These are phyloP conservation scores for Brachyptera putata DNA, from an alignment of 2,888 invertebrate genomes.

Conservation along the genomic window DNA sequence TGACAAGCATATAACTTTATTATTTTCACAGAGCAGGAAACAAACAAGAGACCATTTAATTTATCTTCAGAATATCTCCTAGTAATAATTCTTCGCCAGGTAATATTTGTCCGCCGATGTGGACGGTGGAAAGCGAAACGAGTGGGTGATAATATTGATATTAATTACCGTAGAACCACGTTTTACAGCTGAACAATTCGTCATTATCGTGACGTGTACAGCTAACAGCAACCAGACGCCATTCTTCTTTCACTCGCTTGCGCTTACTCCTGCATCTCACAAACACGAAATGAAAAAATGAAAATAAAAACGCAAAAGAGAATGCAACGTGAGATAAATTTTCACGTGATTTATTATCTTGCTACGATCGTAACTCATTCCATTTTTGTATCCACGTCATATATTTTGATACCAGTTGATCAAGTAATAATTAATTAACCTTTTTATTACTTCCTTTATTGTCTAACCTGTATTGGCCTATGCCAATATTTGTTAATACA, in stretches of 20 bases:
- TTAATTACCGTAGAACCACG: constrained; percentile 7
- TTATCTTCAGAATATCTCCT: background rate
- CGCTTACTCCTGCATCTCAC: background rate
- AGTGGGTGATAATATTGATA: constrained; percentile 17
- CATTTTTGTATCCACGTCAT: background rate
- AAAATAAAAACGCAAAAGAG: no score
- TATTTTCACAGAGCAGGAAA: background rate
- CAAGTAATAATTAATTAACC: constrained; percentile 9
- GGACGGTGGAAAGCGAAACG: constrained; percentile 2
- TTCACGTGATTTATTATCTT: constrained; percentile 2
- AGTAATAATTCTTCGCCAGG: constrained; percentile 1
- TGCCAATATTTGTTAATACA: no score
- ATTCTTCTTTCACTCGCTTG: no score
- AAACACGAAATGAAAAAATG: background rate
- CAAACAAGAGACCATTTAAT: background rate
- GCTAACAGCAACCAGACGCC: no score
- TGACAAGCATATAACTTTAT: no score
- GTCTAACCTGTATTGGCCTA: background rate
- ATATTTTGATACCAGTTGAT: constrained; percentile 8
- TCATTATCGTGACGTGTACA: background rate
- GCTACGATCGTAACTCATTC: background rate
- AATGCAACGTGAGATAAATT: no score
- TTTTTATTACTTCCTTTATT: background rate
- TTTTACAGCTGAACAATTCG: constrained; percentile 1
- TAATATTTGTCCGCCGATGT: background rate